A percentile compares a stretch with the other conserved stretches of the same genome.
These are phyloP conservation scores for Galerucella nymphaeae DNA, from an alignment of 2,888 invertebrate species.

Conservation along the genomic window DNA sequence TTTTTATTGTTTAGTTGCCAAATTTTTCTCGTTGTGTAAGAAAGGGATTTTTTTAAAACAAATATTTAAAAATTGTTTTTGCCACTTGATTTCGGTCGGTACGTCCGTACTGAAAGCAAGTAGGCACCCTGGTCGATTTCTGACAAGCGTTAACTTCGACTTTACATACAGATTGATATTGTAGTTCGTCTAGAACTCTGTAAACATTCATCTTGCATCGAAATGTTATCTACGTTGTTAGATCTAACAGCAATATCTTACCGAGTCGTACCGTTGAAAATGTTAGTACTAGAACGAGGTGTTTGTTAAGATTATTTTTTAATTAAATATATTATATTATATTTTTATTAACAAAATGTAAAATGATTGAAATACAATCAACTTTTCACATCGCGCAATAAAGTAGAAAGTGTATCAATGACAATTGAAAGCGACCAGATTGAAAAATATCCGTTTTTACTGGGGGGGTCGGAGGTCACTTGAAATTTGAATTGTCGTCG, in stretches of 20 bases:
- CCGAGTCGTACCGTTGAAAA: background rate
- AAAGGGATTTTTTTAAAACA: too few species aligned
- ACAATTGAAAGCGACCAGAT: background rate
- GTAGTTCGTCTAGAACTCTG: conserved; percentile 19
- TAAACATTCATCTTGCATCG: conserved; percentile 26
- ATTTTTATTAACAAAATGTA: too few species aligned
- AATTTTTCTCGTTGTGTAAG: too few species aligned
- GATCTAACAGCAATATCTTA: background rate
- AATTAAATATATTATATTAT: background rate
- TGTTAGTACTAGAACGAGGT: background rate
- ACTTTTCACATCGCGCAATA: background rate
- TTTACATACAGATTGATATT: conserved; percentile 33
- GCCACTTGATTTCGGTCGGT: background rate
- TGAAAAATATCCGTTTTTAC: background rate
- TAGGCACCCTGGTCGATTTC: conserved; percentile 13
- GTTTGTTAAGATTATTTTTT: background rate
- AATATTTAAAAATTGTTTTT: too few species aligned
- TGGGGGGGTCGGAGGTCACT: background rate
- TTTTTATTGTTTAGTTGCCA: too few species aligned
- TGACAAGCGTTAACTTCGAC: conserved; percentile 27
- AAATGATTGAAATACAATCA: background rate
- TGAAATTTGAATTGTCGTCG: background rate
- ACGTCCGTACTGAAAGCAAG: background rate
- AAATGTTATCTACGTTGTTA: conserved; percentile 16
- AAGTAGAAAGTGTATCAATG: conserved; percentile 10